Evolutionary conservation across 2,888 invertebrate genomes (phyloP).

Genomic region (Celastrina argiolus): DNA sequence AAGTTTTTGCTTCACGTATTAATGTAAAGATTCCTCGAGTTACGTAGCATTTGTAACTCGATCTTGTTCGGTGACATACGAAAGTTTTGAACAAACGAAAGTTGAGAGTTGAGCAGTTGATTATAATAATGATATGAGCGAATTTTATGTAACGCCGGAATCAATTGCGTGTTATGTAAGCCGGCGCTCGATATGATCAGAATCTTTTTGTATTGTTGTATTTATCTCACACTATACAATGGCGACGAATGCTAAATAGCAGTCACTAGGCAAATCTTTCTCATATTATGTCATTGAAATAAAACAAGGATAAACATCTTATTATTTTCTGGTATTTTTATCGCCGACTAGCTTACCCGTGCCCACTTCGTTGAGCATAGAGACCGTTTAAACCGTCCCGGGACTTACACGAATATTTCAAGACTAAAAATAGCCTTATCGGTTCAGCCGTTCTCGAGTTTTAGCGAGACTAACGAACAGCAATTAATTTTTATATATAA

Average conservation of each 20-base stretch:
- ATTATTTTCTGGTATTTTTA: too few species aligned
- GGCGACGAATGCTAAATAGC: not conserved
- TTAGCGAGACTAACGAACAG: too few species aligned
- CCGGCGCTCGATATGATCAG: not conserved
- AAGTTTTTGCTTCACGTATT: too few species aligned
- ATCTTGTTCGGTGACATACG: constrained; percentile 8
- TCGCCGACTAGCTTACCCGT: too few species aligned
- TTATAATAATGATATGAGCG: constrained; percentile 7
- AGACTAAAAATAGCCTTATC: too few species aligned
- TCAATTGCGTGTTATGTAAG: constrained; percentile 9
- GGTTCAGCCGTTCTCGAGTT: too few species aligned
- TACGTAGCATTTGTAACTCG: not conserved
- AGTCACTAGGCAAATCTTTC: not conserved
- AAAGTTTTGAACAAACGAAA: not conserved
- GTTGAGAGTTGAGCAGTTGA: constrained; percentile 1
- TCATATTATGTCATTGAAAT: not conserved
- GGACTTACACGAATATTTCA: too few species aligned
- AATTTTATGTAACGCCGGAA: constrained; percentile 16
- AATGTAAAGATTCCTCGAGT: not conserved
- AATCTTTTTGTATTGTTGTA: constrained; percentile 1
- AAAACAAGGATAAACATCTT: too few species aligned
- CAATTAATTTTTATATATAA: too few species aligned
- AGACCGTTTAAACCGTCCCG: too few species aligned
- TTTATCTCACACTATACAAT: not conserved
- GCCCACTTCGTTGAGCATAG: too few species aligned